Base-by-base conservation (phyloP, 2,113 vertebrate species). In the Vireo altiloquus region DNA sequence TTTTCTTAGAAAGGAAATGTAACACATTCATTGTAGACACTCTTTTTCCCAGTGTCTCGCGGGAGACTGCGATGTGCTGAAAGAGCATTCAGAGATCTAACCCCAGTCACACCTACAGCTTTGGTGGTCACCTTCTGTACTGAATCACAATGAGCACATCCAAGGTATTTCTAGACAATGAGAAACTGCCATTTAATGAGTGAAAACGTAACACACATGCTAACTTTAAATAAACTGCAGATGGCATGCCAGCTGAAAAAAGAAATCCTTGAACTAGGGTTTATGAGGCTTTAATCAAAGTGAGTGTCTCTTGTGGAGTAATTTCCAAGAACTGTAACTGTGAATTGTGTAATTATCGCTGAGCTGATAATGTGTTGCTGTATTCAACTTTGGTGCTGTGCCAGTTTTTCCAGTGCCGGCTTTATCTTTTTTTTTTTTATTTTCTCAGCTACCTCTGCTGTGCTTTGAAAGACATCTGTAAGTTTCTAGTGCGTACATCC, bases 281-380 rank as follows among this genome's bases (percentile, higher is more conserved):
- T 93, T 74, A 14, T 24, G 23, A 89, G 13, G 77, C 25, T 91
- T 83, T 87, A 63, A 92, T 81, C n/a, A 95, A 92, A 80, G 46
- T 20, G 44, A 76, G 44, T 10, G 6, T 82, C 27, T 82, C 49
- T 56, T 82, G 47, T 76, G 49, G 11, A 90, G 64, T 53, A 88
- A 75, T 60, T 49, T 88, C 89, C 35, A 59, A 78, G 47, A 93
- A 82, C 18, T 59, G 20, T 79, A 87, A 79, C 47, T 72, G 52
- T 78, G 57, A 90, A 60, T 37, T 72, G 59, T 74, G 50, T 54
- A 76, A 88, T 79, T 93, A 82, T 68, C 66, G 79, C 13, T 27
- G 64, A 49, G 46, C 31, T 89, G 82, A 47, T 92, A 86, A 88
- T 2, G 1, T 25, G 19, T n/a, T 80, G 35, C 0, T 1, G 30